Conservation (phyloP, 1,140 invertebrate species). For the Saccostrea cuccullata region DNA sequence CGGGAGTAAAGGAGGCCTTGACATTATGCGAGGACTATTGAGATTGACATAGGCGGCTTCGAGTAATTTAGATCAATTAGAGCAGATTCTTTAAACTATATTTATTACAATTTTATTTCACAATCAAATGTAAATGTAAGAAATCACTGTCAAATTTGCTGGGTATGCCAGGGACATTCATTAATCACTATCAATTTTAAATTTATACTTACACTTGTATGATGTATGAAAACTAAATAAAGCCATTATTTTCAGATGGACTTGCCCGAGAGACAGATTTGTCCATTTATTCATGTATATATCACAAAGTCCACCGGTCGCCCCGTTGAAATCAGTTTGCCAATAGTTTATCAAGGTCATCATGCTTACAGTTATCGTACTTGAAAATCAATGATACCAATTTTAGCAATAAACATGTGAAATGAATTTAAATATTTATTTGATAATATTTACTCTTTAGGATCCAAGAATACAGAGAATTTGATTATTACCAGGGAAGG, state of each 20-base stretch:
- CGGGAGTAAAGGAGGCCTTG: no score
- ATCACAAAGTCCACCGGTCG: not conserved
- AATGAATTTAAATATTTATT: not conserved
- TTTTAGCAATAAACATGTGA: not conserved
- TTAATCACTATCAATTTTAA: no score
- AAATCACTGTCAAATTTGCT: no score
- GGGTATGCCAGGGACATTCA: no score
- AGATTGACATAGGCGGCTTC: no score
- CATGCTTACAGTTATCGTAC: not conserved
- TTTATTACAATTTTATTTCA: no score
- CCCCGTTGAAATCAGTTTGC: constrained; percentile 5
- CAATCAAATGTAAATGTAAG: no score
- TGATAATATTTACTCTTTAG: not conserved
- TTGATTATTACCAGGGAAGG: not conserved
- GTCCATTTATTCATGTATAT: not conserved
- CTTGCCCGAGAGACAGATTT: not conserved
- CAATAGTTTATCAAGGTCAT: not conserved
- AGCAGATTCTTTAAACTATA: no score
- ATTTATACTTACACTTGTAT: no score
- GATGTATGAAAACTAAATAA: no score
- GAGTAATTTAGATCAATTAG: no score
- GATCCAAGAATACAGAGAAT: not conserved
- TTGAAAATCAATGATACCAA: not conserved
- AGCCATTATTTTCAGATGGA: not conserved
- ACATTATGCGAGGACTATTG: no score